Percentiles rank a stretch among this genome's conserved stretches.
Conservation (phyloP, 2,888 invertebrate species). For the Euphydryas editha region DNA sequence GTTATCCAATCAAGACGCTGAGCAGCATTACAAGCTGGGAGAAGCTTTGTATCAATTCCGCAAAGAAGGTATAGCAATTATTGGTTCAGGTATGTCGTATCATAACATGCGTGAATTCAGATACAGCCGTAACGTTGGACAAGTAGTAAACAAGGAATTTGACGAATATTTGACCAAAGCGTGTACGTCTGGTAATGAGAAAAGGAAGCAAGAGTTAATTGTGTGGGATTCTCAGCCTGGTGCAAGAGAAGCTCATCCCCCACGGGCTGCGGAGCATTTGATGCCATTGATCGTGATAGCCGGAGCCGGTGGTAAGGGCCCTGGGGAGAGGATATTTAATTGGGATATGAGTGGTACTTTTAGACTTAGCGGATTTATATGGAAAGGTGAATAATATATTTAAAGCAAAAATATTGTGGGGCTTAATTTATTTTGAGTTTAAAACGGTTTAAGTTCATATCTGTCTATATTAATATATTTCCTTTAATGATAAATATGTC, state of each 20-base stretch:
- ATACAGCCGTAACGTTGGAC: constrained; percentile 47
- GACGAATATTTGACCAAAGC: constrained; percentile 68
- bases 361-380: constrained; percentile 71
- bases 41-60: constrained; percentile 64
- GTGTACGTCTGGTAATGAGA: constrained; percentile 63
- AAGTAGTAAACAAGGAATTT: constrained; percentile 69
- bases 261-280: constrained; percentile 71
- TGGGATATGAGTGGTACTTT: constrained; percentile 72
- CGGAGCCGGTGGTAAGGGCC: constrained; percentile 66
- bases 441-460: not conserved
- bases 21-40: constrained; percentile 69
- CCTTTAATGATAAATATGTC: too few species aligned
- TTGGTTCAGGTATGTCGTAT: constrained; percentile 78
- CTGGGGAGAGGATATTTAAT: constrained; percentile 69
- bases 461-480: not conserved
- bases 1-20: constrained; percentile 64
- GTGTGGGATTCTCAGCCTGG: constrained; percentile 67
- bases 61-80: constrained; percentile 70
- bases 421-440: not conserved
- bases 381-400: constrained; percentile 61
- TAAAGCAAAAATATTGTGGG: not conserved
- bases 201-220: constrained; percentile 56
- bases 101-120: constrained; percentile 77
- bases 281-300: constrained; percentile 75
- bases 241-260: constrained; percentile 69